A percentile compares a stretch with the other conserved stretches of the same genome.
phyloP scores from a whole-genome alignment of 1,140 invertebrate species.

The Megalopta genalis region DNA sequence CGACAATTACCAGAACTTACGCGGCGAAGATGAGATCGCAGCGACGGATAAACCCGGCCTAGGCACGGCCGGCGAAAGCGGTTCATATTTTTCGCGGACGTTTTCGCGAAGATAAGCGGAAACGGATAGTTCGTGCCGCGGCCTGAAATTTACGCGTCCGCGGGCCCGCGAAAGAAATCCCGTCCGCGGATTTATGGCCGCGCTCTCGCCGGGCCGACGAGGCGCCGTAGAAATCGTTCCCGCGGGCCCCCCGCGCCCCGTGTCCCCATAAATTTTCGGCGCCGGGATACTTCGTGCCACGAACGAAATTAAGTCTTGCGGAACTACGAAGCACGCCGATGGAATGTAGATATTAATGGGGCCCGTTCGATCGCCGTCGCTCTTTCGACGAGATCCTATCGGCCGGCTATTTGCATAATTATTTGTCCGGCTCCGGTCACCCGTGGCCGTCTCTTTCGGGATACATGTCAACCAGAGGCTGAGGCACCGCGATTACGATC shows the following conservation, averaged over 20 bases:
- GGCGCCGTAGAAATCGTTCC: slow-evolving; percentile 19
- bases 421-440: slow-evolving; percentile 15
- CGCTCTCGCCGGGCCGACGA: neutral
- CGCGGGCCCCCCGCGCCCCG: neutral
- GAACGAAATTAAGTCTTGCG: slow-evolving; percentile 36
- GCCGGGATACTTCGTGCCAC: slow-evolving; percentile 10
- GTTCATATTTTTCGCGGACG: slow-evolving; percentile 2
- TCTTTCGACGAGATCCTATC: slow-evolving; percentile 35
- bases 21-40: neutral
- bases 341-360: slow-evolving; percentile 36
- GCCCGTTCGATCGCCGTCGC: slow-evolving; percentile 10
- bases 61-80: neutral
- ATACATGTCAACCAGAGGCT: neutral
- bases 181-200: slow-evolving; percentile 10
- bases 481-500: slow-evolving; percentile 13
- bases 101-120: slow-evolving; percentile 8
- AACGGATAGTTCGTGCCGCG: neutral
- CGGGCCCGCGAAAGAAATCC: neutral
- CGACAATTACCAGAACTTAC: neutral
- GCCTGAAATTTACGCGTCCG: slow-evolving; percentile 10
- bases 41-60: neutral
- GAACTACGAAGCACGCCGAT: slow-evolving; percentile 13
- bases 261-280: slow-evolving; percentile 39
- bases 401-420: slow-evolving; percentile 39
- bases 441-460: slow-evolving; percentile 8